Base-by-base conservation (phyloP, 2,888 invertebrate genomes). In the Protophormia terraenovae region DNA sequence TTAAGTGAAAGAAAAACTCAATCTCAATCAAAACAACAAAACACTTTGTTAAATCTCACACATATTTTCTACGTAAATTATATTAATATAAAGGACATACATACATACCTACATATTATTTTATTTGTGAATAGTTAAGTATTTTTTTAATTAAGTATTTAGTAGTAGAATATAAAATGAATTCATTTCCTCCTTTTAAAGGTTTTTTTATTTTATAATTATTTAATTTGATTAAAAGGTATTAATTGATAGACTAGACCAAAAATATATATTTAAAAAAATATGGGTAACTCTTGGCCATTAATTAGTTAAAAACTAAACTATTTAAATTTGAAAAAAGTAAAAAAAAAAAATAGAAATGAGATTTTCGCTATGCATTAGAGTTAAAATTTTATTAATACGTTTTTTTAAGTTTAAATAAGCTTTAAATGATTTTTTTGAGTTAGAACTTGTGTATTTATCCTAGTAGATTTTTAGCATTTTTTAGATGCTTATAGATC, bases 1-100 rank as follows among this genome's bases (percentile, higher is more conserved):
- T 79, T 53, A 35, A 41, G 24, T 8, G 22, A 62, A 80, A 66
- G 7, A 27, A 38, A 58, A 66, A 71, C 62, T 64, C 41, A 62
- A 80, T 32, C 45, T 47, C 14, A 47, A 72, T 22, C 24, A 53
- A 72, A 66, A 45, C 1, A 10, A 27, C 35, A 32, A 10, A 38
- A 80, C 85, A 82, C 85, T 66, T 85, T 85, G 85, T 85, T 85
- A 79, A 82, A 82, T 71, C 82, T 79, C 78, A 82, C 85, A 85
- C 55, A 79, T 75, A 85, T 85, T 85, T 85, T 85, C 78, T 85
- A 82, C 78, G 77, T 78, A 81, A 84, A 53, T 41, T 27, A 29
- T 35, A 72, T 16, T 45, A 60, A 35, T 60, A 32, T 62, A 29
- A 45, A 38, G 14, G 1, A 35, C 5, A 55, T 27, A 29, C 1